phyloP scores from a whole-genome alignment of 2,888 invertebrate genomes.

The Copidosoma aretas region DNA sequence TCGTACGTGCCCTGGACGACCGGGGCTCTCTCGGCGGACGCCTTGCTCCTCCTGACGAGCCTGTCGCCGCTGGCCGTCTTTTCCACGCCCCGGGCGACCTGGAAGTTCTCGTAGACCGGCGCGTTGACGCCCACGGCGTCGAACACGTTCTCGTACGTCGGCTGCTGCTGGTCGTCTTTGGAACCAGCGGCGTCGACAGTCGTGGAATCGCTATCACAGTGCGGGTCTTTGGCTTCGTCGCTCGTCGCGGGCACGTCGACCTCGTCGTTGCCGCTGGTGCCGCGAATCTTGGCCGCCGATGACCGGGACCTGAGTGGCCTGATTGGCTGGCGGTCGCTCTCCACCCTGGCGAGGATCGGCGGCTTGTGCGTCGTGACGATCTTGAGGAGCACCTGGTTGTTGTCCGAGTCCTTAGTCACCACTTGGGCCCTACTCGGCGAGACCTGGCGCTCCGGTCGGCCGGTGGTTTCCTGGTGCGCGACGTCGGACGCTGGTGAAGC shows the following conservation, averaged over 20 bases:
- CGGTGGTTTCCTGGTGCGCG: slow-evolving; percentile 13
- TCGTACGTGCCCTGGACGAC: neutral
- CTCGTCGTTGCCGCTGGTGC: neutral
- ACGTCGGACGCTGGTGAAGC: slow-evolving; percentile 2
- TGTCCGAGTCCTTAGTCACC: slow-evolving; percentile 39
- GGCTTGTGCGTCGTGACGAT: slow-evolving; percentile 49
- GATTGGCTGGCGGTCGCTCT: slow-evolving; percentile 40
- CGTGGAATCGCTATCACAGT: slow-evolving; percentile 39
- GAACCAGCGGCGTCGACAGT: slow-evolving; percentile 3
- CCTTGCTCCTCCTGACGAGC: too few relatives aligned
- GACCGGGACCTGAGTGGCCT: neutral
- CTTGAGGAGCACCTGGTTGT: slow-evolving; percentile 49
- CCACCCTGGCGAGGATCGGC: slow-evolving; percentile 47
- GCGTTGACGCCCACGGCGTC: slow-evolving; percentile 36
- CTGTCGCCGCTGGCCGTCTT: too few relatives aligned
- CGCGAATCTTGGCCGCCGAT: neutral
- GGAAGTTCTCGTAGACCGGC: slow-evolving; percentile 51
- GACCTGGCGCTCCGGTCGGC: neutral
- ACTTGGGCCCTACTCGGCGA: slow-evolving; percentile 10
- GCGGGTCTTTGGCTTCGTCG: slow-evolving; percentile 43
- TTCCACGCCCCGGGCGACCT: neutral
- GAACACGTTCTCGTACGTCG: slow-evolving; percentile 50
- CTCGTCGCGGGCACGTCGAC: neutral
- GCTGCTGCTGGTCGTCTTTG: slow-evolving; percentile 6
- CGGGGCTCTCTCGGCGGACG: neutral